Conservation (phyloP, 2,888 invertebrate species). For the Trichogramma evanescens region DNA sequence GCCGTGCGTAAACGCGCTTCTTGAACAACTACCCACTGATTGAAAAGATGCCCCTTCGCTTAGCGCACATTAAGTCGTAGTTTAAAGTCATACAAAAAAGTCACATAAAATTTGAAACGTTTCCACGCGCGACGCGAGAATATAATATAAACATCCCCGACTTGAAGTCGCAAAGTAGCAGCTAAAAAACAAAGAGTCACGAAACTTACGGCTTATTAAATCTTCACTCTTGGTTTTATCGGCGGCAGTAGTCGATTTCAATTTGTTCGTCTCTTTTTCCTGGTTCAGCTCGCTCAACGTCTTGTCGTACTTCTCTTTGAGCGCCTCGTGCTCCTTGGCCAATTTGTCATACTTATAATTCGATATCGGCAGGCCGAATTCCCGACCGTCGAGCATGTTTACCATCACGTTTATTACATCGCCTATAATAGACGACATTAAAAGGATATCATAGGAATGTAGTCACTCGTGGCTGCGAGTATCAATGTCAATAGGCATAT, state of each 20-base stretch:
- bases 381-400: constrained; percentile 35
- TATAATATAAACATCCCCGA: not conserved
- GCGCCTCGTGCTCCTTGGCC: constrained; percentile 37
- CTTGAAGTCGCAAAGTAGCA: not conserved
- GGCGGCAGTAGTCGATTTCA: constrained; percentile 40
- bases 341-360: constrained; percentile 37
- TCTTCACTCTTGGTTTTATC: constrained; percentile 5
- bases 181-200: not conserved
- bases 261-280: constrained; percentile 49
- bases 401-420: constrained; percentile 36
- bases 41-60: no score
- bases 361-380: constrained; percentile 28
- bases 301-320: constrained; percentile 40
- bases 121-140: no score
- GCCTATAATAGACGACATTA: constrained; percentile 25
- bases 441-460: not conserved
- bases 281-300: constrained; percentile 31
- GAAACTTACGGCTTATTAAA: constrained; percentile 11
- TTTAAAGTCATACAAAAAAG: no score
- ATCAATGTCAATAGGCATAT: not conserved
- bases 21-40: no score
- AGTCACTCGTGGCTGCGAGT: not conserved
- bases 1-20: no score
- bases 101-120: no score
- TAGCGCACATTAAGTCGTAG: no score